Conservation (phyloP, 2,888 invertebrate genomes). For the Busseola fusca region DNA sequence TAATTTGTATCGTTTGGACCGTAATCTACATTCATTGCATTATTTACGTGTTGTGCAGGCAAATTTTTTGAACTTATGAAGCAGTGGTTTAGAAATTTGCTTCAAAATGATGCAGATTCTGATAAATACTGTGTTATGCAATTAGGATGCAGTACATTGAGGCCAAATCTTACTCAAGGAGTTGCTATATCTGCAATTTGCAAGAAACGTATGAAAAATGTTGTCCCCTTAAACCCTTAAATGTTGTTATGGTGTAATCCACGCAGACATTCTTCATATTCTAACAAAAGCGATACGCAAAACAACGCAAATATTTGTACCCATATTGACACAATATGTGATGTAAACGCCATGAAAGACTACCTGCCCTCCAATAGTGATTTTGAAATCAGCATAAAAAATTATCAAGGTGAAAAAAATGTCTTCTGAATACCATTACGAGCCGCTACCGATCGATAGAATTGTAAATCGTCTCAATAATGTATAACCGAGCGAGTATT, state of each 20-base stretch:
- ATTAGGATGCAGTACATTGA: too few relatives aligned
- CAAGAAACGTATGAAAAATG: not conserved
- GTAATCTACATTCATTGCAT: too few relatives aligned
- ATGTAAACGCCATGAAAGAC: constrained; percentile 65
- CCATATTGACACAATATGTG: constrained; percentile 52
- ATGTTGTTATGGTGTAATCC: not conserved
- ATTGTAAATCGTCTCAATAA: constrained; percentile 82
- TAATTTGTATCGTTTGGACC: too few relatives aligned
- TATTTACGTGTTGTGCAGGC: too few relatives aligned
- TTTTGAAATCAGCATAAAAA: constrained; percentile 73
- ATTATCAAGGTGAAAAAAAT: constrained; percentile 83
- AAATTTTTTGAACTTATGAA: too few relatives aligned
- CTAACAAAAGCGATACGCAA: not conserved
- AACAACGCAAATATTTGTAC: constrained; percentile 21
- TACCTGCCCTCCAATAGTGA: constrained; percentile 69
- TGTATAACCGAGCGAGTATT: constrained; percentile 62
- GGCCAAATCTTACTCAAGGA: not conserved
- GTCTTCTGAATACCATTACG: constrained; percentile 79
- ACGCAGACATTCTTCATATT: not conserved
- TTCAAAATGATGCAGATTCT: too few relatives aligned
- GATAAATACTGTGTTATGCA: too few relatives aligned
- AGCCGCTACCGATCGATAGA: constrained; percentile 78
- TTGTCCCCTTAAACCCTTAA: too few relatives aligned
- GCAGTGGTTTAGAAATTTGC: too few relatives aligned
- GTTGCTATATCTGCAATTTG: not conserved